Conservation (phyloP, 2,113 vertebrate genomes). For the Leptocoma aspasia region DNA sequence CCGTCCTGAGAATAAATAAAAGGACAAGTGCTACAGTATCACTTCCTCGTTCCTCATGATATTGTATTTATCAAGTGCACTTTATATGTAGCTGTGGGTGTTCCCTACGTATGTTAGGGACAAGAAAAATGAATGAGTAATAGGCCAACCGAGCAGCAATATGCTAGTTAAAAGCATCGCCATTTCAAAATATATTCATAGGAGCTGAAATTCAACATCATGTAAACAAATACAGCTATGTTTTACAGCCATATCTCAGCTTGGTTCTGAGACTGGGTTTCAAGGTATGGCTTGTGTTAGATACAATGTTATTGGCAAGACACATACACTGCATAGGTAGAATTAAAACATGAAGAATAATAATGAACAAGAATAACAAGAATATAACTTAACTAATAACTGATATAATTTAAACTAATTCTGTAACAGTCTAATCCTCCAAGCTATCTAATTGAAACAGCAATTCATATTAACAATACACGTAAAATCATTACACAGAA, state of each 20-base stretch:
- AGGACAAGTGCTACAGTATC: neutral
- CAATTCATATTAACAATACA: neutral
- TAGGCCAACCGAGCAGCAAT: neutral
- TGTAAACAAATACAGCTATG: neutral
- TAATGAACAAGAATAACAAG: neutral
- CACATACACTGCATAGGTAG: neutral
- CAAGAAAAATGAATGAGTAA: constrained; percentile 29
- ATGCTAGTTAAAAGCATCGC: neutral
- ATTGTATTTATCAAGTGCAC: constrained; percentile 13
- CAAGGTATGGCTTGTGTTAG: neutral
- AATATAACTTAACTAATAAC: neutral
- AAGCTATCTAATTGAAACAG: neutral
- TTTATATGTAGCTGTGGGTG: constrained; percentile 15
- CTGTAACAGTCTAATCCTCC: neutral
- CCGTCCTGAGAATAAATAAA: neutral
- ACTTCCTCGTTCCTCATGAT: neutral
- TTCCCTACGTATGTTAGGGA: neutral
- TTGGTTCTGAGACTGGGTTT: neutral
- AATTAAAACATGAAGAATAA: neutral
- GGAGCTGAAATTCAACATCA: neutral
- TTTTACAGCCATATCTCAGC: constrained; percentile 25
- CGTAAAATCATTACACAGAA: neutral
- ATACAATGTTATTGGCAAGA: neutral
- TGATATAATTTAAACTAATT: neutral
- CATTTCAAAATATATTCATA: constrained; percentile 10